Evolutionary conservation across 2,888 invertebrate genomes (phyloP).

Genomic region (Stegana nigrithorax): DNA sequence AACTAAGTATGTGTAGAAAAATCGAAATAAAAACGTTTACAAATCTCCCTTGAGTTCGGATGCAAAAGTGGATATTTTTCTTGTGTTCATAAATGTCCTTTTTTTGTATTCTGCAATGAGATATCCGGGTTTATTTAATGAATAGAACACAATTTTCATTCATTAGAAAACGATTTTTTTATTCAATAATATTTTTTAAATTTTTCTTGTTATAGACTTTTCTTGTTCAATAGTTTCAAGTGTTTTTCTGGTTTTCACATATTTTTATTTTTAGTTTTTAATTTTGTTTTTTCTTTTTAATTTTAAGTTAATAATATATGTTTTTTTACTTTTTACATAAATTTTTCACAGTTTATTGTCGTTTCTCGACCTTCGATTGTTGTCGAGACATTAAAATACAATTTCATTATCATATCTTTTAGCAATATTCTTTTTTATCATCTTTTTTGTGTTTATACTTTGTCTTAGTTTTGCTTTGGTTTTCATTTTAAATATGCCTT

Average conservation of each 20-base stretch:
- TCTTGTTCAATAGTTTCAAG: constrained; percentile 49
- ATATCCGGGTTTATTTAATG: constrained; percentile 16
- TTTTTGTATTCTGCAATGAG: no score
- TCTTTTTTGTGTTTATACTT: constrained; percentile 29
- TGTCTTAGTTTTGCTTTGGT: constrained; percentile 6
- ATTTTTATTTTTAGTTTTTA: constrained; percentile 26
- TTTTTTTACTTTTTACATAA: constrained; percentile 45
- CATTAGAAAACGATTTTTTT: constrained; percentile 61
- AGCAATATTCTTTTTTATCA: constrained; percentile 38
- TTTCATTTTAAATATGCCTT: constrained; percentile 24
- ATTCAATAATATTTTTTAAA: constrained; percentile 35
- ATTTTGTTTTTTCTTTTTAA: constrained; percentile 22
- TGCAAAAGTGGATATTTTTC: no score
- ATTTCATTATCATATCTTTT: constrained; percentile 46
- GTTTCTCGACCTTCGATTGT: constrained; percentile 68
- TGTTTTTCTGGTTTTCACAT: constrained; percentile 17
- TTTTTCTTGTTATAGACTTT: constrained; percentile 46
- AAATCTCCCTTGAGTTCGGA: no score
- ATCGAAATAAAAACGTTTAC: no score
- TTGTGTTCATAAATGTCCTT: no score
- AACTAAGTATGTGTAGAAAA: no score
- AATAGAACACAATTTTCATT: constrained; percentile 30
- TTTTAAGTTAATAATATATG: constrained; percentile 49
- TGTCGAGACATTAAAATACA: constrained; percentile 68
- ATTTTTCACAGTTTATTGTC: constrained; percentile 70